Evolutionary conservation across 2,113 vertebrate species (phyloP).

Genomic region (Podarcis cretensis): DNA sequence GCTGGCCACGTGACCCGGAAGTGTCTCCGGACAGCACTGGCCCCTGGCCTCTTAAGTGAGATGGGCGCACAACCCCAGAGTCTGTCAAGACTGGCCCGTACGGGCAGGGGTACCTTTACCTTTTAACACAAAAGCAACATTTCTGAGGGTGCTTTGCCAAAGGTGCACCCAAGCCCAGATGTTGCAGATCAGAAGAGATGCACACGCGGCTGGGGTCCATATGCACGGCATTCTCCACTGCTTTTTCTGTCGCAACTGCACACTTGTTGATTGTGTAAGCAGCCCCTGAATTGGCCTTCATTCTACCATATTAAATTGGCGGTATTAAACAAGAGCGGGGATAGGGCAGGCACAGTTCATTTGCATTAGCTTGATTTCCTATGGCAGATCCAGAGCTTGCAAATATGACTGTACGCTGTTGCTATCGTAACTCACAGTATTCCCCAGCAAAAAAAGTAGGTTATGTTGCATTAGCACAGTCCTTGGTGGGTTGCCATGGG

Average conservation of each 20-base stretch:
- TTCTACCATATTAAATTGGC: neutral
- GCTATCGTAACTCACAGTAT: neutral
- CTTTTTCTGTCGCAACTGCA: neutral
- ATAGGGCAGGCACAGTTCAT: neutral
- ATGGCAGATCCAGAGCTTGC: neutral
- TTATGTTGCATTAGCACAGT: neutral
- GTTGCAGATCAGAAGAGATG: neutral
- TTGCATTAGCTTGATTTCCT: neutral
- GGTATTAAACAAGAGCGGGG: neutral
- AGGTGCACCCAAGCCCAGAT: neutral
- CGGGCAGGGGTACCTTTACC: no score
- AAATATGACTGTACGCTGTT: neutral
- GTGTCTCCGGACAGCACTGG: no score
- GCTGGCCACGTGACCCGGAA: no score
- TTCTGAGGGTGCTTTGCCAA: neutral
- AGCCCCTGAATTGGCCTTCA: neutral
- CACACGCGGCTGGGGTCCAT: neutral
- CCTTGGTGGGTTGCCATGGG: neutral
- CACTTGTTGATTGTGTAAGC: neutral
- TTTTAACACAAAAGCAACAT: neutral
- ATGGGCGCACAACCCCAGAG: no score
- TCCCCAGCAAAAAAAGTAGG: constrained; percentile 17
- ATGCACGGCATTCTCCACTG: neutral
- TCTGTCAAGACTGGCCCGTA: no score
- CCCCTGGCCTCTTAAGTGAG: no score